Base-by-base conservation (phyloP, 2,797 vertebrate genomes). In the Strix occidentalis region DNA sequence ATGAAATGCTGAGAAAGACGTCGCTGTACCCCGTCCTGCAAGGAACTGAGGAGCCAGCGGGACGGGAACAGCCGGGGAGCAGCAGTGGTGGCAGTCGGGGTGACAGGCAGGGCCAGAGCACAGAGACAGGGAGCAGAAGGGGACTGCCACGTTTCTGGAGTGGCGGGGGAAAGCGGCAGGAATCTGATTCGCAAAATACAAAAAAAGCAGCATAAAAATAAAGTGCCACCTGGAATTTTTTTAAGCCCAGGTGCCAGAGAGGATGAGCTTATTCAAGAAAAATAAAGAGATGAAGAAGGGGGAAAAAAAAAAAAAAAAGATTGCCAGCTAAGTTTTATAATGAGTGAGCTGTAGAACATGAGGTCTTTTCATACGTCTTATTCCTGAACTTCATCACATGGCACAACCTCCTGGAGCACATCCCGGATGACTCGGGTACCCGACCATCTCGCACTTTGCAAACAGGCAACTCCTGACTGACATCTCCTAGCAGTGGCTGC, bases 11-110 rank as follows among this genome's bases (percentile, higher is more conserved):
- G 43, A 70, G 58, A 60, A 66, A 65, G 51, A 24, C 18, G 5
- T 8, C 8, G 48, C 43, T 81, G 48, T 20, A 35, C 33, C 6
- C 3, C 0, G 0, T 14, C 45, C 50, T 56, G 48, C 33, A 26
- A 79, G 45, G 58, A 61, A 6, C 23, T 1, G 33, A 66, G 58
- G 43, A 91, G 71, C 23, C 74, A n/a, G 54, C 4, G 9, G 50
- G 84, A 39, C 65, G 79, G 51, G 46, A 69, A 11, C 26, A 71
- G 71, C 8, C 6, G 0, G 35, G 41, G 50, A 71, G 12, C 5
- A 5, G 60, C 11, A 9, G 31, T 9, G 41, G 58, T 50, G 35
- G 75, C 69, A 58, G 13, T 24, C 10, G 5, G 26, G 28, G 41
- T 45, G 45, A 11, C 46, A 79, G 54, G 54, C 66, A 65, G 54